Evolutionary conservation across 2,113 vertebrate genomes (phyloP).

Genomic region (Rhineura floridana): DNA sequence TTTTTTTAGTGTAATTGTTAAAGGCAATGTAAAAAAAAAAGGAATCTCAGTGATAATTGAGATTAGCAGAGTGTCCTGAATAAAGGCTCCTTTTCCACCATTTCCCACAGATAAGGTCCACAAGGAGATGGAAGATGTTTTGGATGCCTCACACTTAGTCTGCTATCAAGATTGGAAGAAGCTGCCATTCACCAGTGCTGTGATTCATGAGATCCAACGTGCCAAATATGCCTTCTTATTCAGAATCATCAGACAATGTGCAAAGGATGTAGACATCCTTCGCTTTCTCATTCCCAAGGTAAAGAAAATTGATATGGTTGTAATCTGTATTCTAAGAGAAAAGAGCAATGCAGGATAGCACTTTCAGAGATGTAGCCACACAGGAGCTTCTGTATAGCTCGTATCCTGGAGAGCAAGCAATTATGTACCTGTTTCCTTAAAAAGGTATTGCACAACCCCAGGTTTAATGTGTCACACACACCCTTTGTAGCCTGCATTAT

Average conservation of each 20-base stretch:
- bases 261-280: conserved; percentile 45
- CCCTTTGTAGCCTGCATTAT: no score
- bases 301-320: neutral
- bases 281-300: conserved; percentile 62
- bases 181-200: conserved; percentile 60
- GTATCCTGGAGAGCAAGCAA: neutral
- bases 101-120: conserved; percentile 51
- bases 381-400: neutral
- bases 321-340: neutral
- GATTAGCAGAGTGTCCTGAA: no score
- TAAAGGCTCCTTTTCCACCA: neutral
- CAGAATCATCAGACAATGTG: conserved; percentile 36
- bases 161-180: conserved; percentile 47
- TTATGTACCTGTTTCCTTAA: neutral
- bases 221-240: conserved; percentile 45
- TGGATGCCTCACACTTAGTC: conserved; percentile 28
- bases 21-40: no score
- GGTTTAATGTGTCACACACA: no score
- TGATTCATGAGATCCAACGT: conserved; percentile 60
- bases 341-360: neutral
- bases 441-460: no score
- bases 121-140: conserved; percentile 62
- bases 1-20: no score
- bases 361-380: neutral
- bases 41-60: no score